phyloP scores from a whole-genome alignment of 2,797 vertebrate species.

The Notamacropus eugenii region DNA sequence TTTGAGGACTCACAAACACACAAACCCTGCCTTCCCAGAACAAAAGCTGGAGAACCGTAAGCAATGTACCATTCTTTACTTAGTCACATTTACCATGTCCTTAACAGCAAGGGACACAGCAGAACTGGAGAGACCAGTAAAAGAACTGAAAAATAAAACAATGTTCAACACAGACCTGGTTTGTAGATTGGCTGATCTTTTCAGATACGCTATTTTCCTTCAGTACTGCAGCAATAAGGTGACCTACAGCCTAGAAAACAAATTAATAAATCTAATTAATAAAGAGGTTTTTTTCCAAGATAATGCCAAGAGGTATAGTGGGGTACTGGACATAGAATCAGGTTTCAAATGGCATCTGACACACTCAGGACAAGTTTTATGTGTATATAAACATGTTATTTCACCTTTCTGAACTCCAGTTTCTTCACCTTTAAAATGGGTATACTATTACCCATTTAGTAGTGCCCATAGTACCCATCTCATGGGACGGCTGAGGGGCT shows the following conservation, averaged over 20 bases:
- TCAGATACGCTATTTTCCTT: conserved; percentile 90
- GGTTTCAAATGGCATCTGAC: neutral
- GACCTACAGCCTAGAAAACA: conserved; percentile 89
- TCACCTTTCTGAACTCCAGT: neutral
- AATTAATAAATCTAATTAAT: conserved; percentile 58
- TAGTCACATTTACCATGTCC: conserved; percentile 14
- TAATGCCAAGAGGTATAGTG: neutral
- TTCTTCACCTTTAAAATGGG: neutral
- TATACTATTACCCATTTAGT: neutral
- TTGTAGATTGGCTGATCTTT: conserved; percentile 87
- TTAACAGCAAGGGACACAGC: neutral
- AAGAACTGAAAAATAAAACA: neutral
- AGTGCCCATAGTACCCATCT: neutral
- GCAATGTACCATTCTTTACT: conserved; percentile 11
- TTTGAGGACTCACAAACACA: neutral
- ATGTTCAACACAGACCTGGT: conserved; percentile 86
- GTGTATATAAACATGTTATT: neutral
- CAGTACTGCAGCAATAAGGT: conserved; percentile 91
- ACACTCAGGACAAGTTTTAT: neutral
- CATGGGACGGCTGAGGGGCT: neutral
- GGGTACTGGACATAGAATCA: neutral
- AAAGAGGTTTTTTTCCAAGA: conserved; percentile 34
- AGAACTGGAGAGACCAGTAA: neutral
- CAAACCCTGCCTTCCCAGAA: neutral
- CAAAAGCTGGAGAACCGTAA: neutral